Base-by-base conservation (phyloP, 2,113 vertebrate genomes). In the Erythrocercus mccallii region DNA sequence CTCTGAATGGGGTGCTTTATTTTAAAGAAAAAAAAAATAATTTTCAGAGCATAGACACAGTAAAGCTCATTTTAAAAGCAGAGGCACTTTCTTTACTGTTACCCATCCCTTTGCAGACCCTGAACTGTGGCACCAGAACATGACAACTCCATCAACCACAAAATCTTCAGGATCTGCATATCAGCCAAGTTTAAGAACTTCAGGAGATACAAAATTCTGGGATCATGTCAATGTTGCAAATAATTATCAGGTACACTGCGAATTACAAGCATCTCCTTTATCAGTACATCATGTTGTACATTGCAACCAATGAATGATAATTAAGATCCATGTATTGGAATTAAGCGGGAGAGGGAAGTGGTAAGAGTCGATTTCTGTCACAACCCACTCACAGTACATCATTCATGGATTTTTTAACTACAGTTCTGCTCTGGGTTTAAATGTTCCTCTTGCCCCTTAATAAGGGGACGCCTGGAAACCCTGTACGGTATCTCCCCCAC, bases 161-260 rank as follows among this genome's bases (percentile, higher is more conserved):
- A 79, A 71, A 50, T 65, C 93, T 64, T 57, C 58, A 73, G 69
- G 15, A 66, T 17, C 58, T 22, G 7, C 79, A 66, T n/a, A 95
- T 48, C 44, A 71, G 51, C 33, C 1, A 60, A 97, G 95, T 98
- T 98, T 90, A 91, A 87, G 92, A 98, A 97, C 97, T 98, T 97
- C 89, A 90, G 65, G 80, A 97, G 88, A 93, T 62, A 65, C 6
- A 31, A 92, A 77, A 85, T 85, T 38, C 65, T 42, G n/a, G 24
- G 33, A 88, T 81, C n/a, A 51, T 19, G 2, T 61, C 45, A 60
- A 58, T 9, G 8, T 30, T 78, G 51, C 5, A 6, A 72, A n/a
- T 37, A 48, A 94, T 85, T 88, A 62, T 33, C 64, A 37, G 37
- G 51, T 56, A 77, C 64, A 47, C 45, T 30, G 60, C n/a, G 27